Conservation (phyloP, 2,113 vertebrate genomes). For the Oryzias woworae region DNA sequence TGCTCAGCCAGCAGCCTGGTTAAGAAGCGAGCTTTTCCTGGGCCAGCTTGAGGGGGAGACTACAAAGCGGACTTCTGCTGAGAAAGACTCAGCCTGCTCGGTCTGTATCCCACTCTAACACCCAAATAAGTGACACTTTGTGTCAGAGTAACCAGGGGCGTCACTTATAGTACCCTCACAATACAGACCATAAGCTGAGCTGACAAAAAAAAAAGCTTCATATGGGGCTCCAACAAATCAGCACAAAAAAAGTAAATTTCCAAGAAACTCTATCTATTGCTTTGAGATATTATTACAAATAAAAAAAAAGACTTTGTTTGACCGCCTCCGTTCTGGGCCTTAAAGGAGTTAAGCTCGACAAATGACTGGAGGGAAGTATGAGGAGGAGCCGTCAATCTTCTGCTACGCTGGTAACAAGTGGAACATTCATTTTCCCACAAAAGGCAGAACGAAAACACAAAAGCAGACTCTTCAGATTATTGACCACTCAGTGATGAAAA, state of each 20-base stretch:
- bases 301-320: no score
- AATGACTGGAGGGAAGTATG: neutral
- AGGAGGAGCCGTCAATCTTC: constrained; percentile 9
- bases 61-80: neutral
- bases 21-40: constrained; percentile 28
- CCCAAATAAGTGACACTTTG: neutral
- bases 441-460: neutral
- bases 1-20: constrained; percentile 23
- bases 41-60: constrained; percentile 5
- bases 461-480: no score
- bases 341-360: constrained; percentile 1
- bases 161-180: neutral
- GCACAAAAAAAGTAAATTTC: neutral
- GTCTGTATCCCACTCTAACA: neutral
- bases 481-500: no score
- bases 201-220: neutral
- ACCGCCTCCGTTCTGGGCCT: neutral
- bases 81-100: neutral
- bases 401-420: neutral
- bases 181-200: neutral
- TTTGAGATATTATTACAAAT: neutral
- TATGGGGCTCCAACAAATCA: neutral
- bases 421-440: neutral
- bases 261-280: neutral
- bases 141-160: neutral